phyloP scores from a whole-genome alignment of 2,113 vertebrate genomes.

The Camelus dromedarius region DNA sequence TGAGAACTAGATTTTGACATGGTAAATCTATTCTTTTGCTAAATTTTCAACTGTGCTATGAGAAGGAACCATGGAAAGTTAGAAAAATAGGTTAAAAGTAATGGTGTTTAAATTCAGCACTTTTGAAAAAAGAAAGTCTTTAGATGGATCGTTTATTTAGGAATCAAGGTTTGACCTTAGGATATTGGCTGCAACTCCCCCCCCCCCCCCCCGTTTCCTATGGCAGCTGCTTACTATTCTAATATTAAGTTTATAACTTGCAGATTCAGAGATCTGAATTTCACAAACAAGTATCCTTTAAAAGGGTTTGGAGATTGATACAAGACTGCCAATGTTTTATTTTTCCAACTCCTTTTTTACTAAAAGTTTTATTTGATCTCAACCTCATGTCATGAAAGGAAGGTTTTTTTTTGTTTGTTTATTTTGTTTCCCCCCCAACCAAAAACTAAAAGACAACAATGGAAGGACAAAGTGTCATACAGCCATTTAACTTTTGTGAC shows the following conservation, averaged over 20 bases:
- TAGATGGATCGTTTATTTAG: background rate
- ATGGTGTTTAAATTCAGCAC: background rate
- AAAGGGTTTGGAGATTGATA: background rate
- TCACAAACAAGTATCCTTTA: background rate
- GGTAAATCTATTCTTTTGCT: background rate
- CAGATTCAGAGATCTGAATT: background rate
- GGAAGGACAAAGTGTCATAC: background rate
- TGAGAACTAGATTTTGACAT: background rate
- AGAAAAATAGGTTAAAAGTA: background rate
- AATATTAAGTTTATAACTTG: background rate
- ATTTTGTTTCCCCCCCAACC: background rate
- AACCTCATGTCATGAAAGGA: background rate
- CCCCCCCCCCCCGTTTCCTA: background rate
- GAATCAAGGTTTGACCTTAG: background rate
- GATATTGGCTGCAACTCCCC: background rate
- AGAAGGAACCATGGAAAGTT: background rate
- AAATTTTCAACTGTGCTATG: background rate
- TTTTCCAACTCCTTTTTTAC: background rate
- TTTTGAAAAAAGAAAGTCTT: background rate
- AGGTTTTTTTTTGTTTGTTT: too few relatives aligned
- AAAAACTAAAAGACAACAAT: background rate
- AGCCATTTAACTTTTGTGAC: background rate
- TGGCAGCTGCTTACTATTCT: background rate
- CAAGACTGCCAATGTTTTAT: background rate
- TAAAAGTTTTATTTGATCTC: background rate